Evolutionary conservation across 2,113 vertebrate genomes (phyloP).

Genomic region (human): GRCh38 chr14:91253001-91253500

Average conservation of each 20-base stretch:
- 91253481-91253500: not conserved
- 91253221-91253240: not conserved
- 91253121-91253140: not conserved
- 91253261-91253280: not conserved
- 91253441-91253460: not conserved
- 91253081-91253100: not conserved
- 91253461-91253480: not conserved
- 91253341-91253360: conserved; percentile 49
- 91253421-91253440: not conserved
- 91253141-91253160: not conserved
- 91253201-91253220: not conserved
- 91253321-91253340: not conserved
- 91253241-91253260: not conserved
- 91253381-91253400: conserved; percentile 12
- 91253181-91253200: not conserved
- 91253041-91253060: no score
- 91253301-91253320: not conserved
- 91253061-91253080: not conserved
- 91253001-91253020: not conserved
- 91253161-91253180: not conserved
- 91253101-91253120: not conserved
- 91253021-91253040: not conserved
- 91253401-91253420: not conserved
- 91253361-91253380: conserved; percentile 11
- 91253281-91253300: not conserved